phyloP scores from a whole-genome alignment of 2,113 vertebrate species.

The Nibea coibor region DNA sequence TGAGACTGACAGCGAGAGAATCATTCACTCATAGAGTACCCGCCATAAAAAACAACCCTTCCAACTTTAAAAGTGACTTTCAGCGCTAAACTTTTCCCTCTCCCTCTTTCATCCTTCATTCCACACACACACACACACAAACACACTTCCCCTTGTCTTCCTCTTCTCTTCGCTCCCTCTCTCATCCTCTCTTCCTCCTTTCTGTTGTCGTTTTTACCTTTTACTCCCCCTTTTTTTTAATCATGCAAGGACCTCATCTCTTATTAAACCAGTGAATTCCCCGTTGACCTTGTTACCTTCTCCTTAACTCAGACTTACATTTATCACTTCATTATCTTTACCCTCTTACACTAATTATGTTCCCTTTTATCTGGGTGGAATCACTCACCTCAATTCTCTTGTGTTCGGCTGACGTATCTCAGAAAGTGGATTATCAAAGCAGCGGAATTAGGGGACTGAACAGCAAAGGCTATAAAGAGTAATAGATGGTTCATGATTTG shows the following conservation, averaged over 20 bases:
- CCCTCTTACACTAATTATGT: constrained; percentile 65
- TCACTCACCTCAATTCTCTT: constrained; percentile 51
- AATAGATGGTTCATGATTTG: constrained; percentile 29
- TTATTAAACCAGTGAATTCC: constrained; percentile 56
- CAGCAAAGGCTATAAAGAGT: constrained; percentile 24
- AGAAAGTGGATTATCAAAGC: constrained; percentile 61
- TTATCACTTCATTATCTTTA: constrained; percentile 70
- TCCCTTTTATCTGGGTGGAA: constrained; percentile 61
- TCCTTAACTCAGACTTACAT: constrained; percentile 53
- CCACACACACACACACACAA: constrained; percentile 8
- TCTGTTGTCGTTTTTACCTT: constrained; percentile 35
- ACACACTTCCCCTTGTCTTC: background rate
- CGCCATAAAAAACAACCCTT: constrained; percentile 15
- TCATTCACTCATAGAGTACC: background rate
- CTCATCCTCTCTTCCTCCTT: background rate
- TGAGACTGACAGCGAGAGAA: background rate
- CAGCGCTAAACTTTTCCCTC: constrained; percentile 2
- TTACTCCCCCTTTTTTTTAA: constrained; percentile 33
- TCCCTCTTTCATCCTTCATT: background rate
- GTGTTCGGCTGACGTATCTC: constrained; percentile 46
- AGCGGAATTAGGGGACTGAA: constrained; percentile 30
- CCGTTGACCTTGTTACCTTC: constrained; percentile 55
- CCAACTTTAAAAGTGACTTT: constrained; percentile 51
- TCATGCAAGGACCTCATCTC: constrained; percentile 47
- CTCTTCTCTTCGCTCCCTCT: background rate